These are phyloP conservation scores for Myotis findleyi DNA, from an alignment of 2,797 vertebrate species.

Conservation along the genomic window DNA sequence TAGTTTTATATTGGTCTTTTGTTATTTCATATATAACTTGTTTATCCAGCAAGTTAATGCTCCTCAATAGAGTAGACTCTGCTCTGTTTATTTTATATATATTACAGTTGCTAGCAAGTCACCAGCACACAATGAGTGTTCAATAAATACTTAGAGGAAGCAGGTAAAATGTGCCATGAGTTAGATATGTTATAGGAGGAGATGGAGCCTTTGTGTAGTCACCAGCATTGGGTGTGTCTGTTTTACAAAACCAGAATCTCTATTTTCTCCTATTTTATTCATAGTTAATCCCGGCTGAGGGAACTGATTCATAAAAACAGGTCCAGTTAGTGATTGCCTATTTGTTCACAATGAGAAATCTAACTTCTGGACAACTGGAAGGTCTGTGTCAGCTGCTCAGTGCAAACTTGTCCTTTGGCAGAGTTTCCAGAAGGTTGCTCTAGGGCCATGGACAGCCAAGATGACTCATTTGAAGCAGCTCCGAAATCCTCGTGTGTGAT, in stretches of 20 bases:
- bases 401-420: not conserved
- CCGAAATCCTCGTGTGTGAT: accelerated
- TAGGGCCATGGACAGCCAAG: not conserved
- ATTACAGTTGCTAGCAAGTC: not conserved
- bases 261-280: not conserved
- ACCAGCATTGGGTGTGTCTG: not conserved
- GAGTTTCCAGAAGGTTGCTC: not conserved
- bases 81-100: not conserved
- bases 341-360: not conserved
- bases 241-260: not conserved
- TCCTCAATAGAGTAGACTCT: not conserved
- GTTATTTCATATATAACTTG: not conserved
- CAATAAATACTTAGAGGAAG: not conserved
- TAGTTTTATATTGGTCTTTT: not conserved
- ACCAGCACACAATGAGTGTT: not conserved
- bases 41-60: not conserved
- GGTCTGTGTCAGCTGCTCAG: not conserved
- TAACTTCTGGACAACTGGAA: not conserved
- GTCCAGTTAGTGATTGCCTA: not conserved
- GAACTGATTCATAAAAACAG: constrained; percentile 13
- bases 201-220: not conserved
- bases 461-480: not conserved
- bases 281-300: not conserved
- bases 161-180: not conserved
- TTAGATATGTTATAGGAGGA: not conserved